These are phyloP conservation scores for Aproaerema taeniolella DNA, from an alignment of 2,888 invertebrate species.

Conservation along the genomic window DNA sequence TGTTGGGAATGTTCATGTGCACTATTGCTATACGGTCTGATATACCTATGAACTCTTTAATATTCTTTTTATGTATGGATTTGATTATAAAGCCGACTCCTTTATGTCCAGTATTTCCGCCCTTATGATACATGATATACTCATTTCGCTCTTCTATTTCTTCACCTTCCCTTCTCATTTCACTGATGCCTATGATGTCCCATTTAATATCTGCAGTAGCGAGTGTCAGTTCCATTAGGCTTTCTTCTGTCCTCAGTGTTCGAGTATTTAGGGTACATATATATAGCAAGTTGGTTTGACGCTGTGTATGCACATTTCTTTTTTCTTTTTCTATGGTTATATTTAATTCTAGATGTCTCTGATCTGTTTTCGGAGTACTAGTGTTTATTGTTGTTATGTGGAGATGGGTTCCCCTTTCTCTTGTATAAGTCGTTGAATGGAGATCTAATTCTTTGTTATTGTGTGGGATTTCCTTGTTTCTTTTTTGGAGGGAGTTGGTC, in stretches of 20 bases:
- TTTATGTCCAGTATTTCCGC: slow-evolving; percentile 18
- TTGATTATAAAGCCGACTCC: slow-evolving; percentile 23
- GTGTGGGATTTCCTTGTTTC: too few species aligned
- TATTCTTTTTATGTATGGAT: slow-evolving; percentile 14
- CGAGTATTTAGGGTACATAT: slow-evolving; percentile 13
- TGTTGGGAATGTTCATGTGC: slow-evolving; percentile 3
- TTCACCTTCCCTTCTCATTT: slow-evolving; percentile 17
- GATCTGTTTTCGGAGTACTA: too few species aligned
- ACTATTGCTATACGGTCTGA: slow-evolving; percentile 20
- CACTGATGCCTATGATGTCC: slow-evolving; percentile 20
- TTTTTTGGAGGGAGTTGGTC: slow-evolving; percentile 5
- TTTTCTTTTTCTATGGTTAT: neutral
- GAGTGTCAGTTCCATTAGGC: slow-evolving; percentile 12
- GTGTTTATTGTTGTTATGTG: too few species aligned
- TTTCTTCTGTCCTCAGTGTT: slow-evolving; percentile 17
- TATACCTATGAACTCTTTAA: slow-evolving; percentile 18
- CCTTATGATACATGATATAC: slow-evolving; percentile 20
- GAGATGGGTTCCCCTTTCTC: too few species aligned
- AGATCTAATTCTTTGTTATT: too few species aligned
- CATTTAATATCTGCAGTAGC: slow-evolving; percentile 15
- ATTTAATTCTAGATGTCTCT: neutral
- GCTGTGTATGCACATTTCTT: neutral
- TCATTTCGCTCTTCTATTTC: slow-evolving; percentile 13
- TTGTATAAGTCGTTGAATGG: too few species aligned
- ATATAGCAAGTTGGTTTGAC: neutral